Conservation (phyloP, 92 coral and sea anemone species). For the Nematostella vectensis region DNA sequence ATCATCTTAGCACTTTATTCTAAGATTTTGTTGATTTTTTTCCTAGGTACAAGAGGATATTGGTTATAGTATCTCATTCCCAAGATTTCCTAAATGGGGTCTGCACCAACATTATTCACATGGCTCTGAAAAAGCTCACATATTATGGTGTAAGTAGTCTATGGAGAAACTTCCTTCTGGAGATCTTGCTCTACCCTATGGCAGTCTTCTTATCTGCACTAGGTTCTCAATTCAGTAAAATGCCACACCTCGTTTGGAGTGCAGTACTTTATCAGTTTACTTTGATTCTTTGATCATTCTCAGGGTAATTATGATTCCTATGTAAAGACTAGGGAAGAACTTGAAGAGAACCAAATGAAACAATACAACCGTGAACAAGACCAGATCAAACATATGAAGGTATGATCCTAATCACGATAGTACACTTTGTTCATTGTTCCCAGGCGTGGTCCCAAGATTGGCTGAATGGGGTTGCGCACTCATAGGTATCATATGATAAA, state of each 20-base stretch:
- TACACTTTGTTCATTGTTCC: too few species aligned
- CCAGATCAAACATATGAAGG: constrained; percentile 97
- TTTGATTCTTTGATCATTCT: neutral
- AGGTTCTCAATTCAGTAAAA: too few species aligned
- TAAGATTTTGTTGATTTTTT: neutral
- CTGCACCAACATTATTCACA: constrained; percentile 89
- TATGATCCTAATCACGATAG: constrained; percentile 6
- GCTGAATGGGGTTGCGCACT: too few species aligned
- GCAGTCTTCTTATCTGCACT: too few species aligned
- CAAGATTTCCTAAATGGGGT: constrained; percentile 99
- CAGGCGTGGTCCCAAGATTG: too few species aligned
- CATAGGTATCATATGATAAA: too few species aligned
- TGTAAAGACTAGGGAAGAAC: constrained; percentile 76
- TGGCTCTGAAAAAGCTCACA: constrained; percentile 59
- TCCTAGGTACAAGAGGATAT: constrained; percentile 82
- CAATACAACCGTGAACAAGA: constrained; percentile 93
- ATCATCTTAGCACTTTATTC: neutral
- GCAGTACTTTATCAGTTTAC: too few species aligned
- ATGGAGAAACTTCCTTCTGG: too few species aligned
- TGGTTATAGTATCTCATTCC: constrained; percentile 90
- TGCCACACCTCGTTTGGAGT: too few species aligned
- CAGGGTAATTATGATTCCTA: constrained; percentile 94
- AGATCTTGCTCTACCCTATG: too few species aligned
- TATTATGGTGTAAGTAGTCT: constrained; percentile 81
- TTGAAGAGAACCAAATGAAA: constrained; percentile 97